Base-by-base conservation (phyloP, 1,140 invertebrate species). In the Tetramorium alpestre region DNA sequence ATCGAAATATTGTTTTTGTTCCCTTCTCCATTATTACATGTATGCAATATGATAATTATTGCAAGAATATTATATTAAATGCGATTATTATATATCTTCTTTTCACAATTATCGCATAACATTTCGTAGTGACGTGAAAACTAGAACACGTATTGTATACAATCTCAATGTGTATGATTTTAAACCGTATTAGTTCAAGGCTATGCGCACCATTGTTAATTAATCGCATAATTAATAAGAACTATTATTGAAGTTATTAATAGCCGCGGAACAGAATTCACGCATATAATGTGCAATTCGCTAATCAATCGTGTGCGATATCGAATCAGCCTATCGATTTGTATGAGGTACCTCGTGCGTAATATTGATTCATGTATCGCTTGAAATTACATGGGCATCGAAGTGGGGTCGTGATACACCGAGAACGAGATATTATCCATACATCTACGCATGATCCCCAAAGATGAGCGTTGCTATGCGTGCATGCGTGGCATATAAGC, bases 291-390 rank as follows among this genome's bases (percentile, higher is more conserved):
- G 38, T 25, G 18, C 54, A 11, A 28, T 60, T 25, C 25, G 22
- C 16, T 33, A 22, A 81, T 54, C 47, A n/a, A 81, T 54, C 33
- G 22, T 1, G 13, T 18, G 10, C 47, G n/a, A 28, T 44, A 81
- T 38, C 16, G 33, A 56, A 70, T 81, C 51, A 33, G 16, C 10
- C 6, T n/a, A 33, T 33, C 78, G 64, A 80, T 80, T 80, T 80
- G 16, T 49, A 10, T n/a, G 28, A 10, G 69, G 18, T 44, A 49
- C 13, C 41, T 62, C 54, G 41, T 62, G 80, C 54, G 41, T 84
- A 75, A 73, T 84, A 84, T 84, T 38, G 80, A 84, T 60, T 84
- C 69, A 49, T 44, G 56, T 72, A 60, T 75, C 69, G 69, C 41
- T 60, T 60, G 41, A 75, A 75, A 75, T 84, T 84, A 84, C 69